Evolutionary conservation across 2,113 vertebrate species (phyloP), one percentile per base, ranked within the genome.

Genomic region (Cardinalis cardinalis): DNA sequence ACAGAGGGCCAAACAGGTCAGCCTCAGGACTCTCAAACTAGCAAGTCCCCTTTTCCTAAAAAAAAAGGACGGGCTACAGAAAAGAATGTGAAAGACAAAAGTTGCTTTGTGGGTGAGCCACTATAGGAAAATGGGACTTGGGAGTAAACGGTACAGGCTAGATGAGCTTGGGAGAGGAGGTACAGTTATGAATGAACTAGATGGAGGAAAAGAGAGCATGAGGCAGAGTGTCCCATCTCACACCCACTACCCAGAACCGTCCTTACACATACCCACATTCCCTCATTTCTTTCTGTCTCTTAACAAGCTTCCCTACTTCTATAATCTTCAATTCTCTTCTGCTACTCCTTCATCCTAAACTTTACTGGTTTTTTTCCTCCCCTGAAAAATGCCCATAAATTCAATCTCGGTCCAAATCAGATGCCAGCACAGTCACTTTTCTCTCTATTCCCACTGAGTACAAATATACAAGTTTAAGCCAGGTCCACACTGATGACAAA

Each of bases 321-420:
- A 34, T 14, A 51, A 72, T 28, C 29, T 55, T 73, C n/a, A 38
- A 25, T 52, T 64, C 13, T 72, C 36, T 74, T 55, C 36, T 56
- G 25, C 20, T 58, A 44, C 29, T 87, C 29, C 41, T 70, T 66
- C 24, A 18, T 76, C 20, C 18, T 53, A n/a, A 72, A 55, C 3
- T 31, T 46, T 8, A 18, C 7, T 56, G 4, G 2, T 8, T 36
- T 8, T 24, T 20, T 6, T 3, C 8, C 19, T 7, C 8, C 4
- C 26, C 26, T 1, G 0, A 20, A 36, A 79, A 91, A 52, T 4
- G 3, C 8, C 36, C 28, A 64, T 34, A 82, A 87, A 64, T 79
- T 87, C 58, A 82, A 56, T 85, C 12, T 26, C 2, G 3, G 31
- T 31, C 17, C 34, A 87, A 61, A 87, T 24, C 48, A 26, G 43